A percentile compares a stretch with the other conserved stretches of the same genome.
Conservation (phyloP, 2,113 vertebrate species). For the Cyrtonyx montezumae region DNA sequence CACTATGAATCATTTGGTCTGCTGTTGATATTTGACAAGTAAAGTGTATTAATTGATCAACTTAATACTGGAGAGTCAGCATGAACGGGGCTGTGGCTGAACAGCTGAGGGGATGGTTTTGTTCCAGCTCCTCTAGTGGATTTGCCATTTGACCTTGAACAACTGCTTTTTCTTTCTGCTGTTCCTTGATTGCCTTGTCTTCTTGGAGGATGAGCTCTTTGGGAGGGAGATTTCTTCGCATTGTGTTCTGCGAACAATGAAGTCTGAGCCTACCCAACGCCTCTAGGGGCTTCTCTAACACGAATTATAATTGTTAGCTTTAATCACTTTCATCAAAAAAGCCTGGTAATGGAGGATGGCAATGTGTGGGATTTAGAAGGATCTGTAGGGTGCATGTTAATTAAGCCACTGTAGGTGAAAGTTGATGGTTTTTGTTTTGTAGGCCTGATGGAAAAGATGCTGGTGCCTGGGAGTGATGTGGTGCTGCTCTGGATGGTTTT, state of each 20-base stretch:
- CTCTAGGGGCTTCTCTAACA: conserved; percentile 31
- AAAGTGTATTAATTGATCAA: background rate
- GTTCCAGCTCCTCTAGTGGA: background rate
- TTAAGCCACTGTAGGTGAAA: background rate
- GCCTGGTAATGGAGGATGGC: conserved; percentile 12
- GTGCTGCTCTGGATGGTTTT: background rate
- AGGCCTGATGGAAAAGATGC: background rate
- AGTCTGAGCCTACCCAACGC: background rate
- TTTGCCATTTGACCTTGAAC: background rate
- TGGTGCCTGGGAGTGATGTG: fast-evolving
- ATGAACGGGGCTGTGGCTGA: background rate
- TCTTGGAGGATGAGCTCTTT: background rate
- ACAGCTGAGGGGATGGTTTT: background rate
- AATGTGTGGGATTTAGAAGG: background rate
- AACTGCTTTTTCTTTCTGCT: background rate
- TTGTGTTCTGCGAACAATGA: conserved; percentile 24
- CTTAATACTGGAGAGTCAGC: background rate
- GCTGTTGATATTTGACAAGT: background rate
- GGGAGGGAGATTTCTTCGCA: background rate
- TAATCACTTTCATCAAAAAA: conserved; percentile 47
- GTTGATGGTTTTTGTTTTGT: background rate
- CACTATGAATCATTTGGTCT: background rate
- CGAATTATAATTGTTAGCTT: conserved; percentile 51
- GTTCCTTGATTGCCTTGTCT: background rate
- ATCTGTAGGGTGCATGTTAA: conserved; percentile 25